These are phyloP conservation scores for Ericerus pela DNA, from an alignment of 1,140 invertebrate genomes.

Conservation along the genomic window DNA sequence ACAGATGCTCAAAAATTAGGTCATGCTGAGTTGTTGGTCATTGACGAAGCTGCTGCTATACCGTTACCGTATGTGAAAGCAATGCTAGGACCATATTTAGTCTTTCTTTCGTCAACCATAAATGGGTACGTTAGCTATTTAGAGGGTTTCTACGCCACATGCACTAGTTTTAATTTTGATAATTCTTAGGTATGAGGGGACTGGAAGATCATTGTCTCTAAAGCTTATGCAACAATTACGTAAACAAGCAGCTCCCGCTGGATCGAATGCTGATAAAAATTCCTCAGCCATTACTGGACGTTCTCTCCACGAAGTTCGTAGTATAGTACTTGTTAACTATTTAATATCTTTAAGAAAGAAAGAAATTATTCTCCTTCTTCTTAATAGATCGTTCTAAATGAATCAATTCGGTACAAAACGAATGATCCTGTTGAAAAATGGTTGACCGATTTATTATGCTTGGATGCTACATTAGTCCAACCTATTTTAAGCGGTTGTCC, in stretches of 20 bases:
- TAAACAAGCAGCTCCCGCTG: constrained; percentile 37
- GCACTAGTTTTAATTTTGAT: not conserved
- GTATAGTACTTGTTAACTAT: not conserved
- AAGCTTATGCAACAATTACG: constrained; percentile 86
- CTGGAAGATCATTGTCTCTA: constrained; percentile 84
- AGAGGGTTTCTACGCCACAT: too few relatives aligned
- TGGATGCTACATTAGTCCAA: constrained; percentile 60
- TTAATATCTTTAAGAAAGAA: not conserved
- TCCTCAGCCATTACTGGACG: constrained; percentile 35
- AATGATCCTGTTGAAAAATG: constrained; percentile 83
- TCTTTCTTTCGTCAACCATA: constrained; percentile 93
- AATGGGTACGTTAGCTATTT: constrained; percentile 47
- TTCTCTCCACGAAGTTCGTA: constrained; percentile 35
- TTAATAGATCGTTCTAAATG: constrained; percentile 58
- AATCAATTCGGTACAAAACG: constrained; percentile 85
- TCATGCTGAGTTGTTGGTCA: constrained; percentile 87
- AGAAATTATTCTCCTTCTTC: constrained; percentile 2
- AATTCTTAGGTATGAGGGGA: constrained; percentile 75
- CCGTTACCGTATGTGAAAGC: constrained; percentile 84
- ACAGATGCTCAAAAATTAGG: constrained; percentile 73
- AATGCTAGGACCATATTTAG: constrained; percentile 81
- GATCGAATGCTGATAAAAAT: constrained; percentile 30
- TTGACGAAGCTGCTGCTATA: constrained; percentile 98
- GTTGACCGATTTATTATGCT: constrained; percentile 81
- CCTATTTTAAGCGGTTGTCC: constrained; percentile 62